phyloP scores from a whole-genome alignment of 2,797 vertebrate species.

The Iguana delicatissima region DNA sequence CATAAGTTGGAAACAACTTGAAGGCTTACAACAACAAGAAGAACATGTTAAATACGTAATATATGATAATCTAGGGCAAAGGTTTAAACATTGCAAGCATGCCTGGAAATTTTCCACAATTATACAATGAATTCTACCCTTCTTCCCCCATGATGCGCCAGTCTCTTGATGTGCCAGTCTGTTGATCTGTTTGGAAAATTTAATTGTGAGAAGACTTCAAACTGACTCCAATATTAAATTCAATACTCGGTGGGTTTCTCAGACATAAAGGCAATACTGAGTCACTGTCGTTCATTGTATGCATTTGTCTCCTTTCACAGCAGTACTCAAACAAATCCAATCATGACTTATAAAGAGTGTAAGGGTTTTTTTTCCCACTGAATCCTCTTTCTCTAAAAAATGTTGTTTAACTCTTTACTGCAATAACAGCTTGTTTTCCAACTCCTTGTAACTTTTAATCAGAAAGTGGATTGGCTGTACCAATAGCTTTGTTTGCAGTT shows the following conservation, averaged over 20 bases:
- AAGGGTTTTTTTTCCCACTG: neutral
- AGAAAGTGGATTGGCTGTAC: constrained; percentile 65
- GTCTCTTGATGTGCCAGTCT: neutral
- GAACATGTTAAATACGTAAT: neutral
- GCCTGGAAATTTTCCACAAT: neutral
- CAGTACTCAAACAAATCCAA: neutral
- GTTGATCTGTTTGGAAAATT: neutral
- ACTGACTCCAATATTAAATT: neutral
- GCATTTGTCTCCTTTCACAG: neutral
- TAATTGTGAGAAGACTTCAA: neutral
- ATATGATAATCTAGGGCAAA: neutral
- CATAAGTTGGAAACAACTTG: no score
- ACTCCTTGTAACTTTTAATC: constrained; percentile 65
- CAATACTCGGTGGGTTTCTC: neutral
- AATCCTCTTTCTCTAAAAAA: constrained; percentile 48
- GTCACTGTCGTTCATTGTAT: neutral
- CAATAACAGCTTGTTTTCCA: constrained; percentile 64
- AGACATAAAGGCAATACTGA: constrained; percentile 4
- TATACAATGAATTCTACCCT: neutral
- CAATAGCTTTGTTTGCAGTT: constrained; percentile 59
- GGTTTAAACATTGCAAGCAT: no score
- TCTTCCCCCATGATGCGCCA: neutral
- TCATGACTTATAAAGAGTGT: neutral
- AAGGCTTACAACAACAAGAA: no score
- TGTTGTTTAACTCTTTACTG: constrained; percentile 64